Conservation (phyloP, 30 jellyfish, hydroid and myxozoan species). For the Aurelia coerulea region DNA sequence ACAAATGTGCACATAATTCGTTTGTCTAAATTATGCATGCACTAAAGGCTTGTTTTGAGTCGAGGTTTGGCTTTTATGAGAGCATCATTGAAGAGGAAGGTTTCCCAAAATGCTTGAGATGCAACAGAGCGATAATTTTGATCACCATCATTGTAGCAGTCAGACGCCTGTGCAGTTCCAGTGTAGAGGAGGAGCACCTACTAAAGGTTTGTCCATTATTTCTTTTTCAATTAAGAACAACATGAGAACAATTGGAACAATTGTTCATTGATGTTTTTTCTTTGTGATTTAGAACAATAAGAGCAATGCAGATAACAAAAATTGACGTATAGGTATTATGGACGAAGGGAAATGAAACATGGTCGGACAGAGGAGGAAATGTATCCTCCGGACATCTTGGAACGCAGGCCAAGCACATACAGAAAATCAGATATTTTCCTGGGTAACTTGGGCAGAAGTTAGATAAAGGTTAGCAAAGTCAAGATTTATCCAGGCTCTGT, state of each 20-base stretch:
- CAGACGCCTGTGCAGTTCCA: conserved; percentile 58
- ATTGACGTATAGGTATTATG: too few species aligned
- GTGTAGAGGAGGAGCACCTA: conserved; percentile 32
- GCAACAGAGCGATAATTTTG: conserved; percentile 55
- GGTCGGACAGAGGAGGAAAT: too few species aligned
- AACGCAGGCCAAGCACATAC: too few species aligned
- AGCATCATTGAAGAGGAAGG: neutral
- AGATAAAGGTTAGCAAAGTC: too few species aligned
- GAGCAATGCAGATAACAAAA: too few species aligned
- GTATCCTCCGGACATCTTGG: too few species aligned
- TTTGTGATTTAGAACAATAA: too few species aligned
- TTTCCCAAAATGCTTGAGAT: conserved; percentile 53
- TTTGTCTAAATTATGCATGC: too few species aligned
- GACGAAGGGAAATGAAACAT: too few species aligned
- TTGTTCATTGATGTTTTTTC: neutral
- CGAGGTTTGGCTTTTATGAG: neutral
- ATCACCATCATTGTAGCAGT: conserved; percentile 15
- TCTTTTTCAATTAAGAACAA: neutral
- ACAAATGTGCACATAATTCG: neutral
- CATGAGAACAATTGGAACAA: neutral
- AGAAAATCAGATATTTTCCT: too few species aligned
- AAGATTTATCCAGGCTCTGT: too few species aligned
- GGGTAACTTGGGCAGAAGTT: too few species aligned
- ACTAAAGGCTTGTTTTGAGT: neutral
- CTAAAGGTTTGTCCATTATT: neutral